Percentiles rank a stretch among this genome's conserved stretches.
These are phyloP conservation scores for Cricetomys ansorgei DNA, from an alignment of 2,113 vertebrate species.

Conservation along the genomic window DNA sequence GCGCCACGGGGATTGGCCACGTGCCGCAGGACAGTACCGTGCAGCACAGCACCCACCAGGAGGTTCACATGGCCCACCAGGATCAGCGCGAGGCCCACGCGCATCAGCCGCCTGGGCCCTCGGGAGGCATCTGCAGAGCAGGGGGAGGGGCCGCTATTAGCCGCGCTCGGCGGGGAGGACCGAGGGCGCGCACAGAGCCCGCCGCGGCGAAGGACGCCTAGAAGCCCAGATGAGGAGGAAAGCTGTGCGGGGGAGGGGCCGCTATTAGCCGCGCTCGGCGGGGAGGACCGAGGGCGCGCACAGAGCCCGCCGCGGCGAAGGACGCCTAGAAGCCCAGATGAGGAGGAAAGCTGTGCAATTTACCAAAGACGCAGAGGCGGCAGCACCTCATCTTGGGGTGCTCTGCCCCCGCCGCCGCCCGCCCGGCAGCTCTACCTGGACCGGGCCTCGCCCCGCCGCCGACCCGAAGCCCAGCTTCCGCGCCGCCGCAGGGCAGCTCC, in stretches of 20 bases:
- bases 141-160: not conserved
- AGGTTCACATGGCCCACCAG: conserved; percentile 94
- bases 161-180: rapidly evolving
- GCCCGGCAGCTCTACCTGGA: conserved; percentile 46
- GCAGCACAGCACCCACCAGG: conserved; percentile 94
- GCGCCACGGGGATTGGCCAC: conserved; percentile 89
- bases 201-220: rapidly evolving
- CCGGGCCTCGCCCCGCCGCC: not conserved
- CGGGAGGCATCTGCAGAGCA: conserved; percentile 86
- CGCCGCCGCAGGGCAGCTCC: not conserved
- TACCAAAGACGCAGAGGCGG: conserved; percentile 73
- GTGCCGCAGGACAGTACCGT: conserved; percentile 93
- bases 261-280: no score
- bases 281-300: no score
- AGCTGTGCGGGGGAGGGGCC: no score
- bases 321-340: not conserved
- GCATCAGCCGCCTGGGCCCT: conserved; percentile 90
- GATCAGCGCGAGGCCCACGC: conserved; percentile 91
- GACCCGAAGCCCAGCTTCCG: not conserved
- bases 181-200: rapidly evolving
- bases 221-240: not conserved
- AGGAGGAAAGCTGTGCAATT: not conserved
- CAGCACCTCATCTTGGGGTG: conserved; percentile 58
- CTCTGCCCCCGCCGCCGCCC: not conserved
- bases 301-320: rapidly evolving